phyloP scores from a whole-genome alignment of 2,888 invertebrate genomes.

The Gerris lacustris region DNA sequence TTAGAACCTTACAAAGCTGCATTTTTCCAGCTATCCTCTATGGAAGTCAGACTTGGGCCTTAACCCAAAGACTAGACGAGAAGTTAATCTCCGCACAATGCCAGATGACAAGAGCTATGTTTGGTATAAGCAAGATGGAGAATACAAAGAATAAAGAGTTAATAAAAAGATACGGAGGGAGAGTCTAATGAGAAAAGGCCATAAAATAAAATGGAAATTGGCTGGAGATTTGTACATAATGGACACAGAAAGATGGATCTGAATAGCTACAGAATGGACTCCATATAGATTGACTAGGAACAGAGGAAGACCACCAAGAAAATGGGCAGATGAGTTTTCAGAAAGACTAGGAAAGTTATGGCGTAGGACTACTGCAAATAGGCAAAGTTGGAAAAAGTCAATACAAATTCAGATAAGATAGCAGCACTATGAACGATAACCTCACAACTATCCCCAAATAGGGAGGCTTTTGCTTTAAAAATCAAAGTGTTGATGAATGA shows the following conservation, averaged over 20 bases:
- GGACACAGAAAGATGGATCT: background rate
- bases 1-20: background rate
- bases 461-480: too few species aligned
- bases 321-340: background rate
- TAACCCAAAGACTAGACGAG: background rate
- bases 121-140: background rate
- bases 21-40: background rate
- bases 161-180: background rate
- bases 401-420: too few species aligned
- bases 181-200: background rate
- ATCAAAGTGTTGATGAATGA: too few species aligned
- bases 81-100: background rate
- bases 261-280: background rate
- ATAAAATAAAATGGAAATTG: background rate
- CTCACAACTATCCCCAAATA: too few species aligned
- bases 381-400: too few species aligned
- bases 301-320: background rate
- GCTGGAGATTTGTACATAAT: background rate
- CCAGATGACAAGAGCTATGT: background rate
- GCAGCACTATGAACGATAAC: too few species aligned
- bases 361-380: background rate
- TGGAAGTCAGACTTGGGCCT: background rate
- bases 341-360: background rate
- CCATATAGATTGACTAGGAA: background rate
- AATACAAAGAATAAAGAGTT: background rate